Conservation (phyloP, 2,113 vertebrate genomes). For the Chelonoidis abingdonii region DNA sequence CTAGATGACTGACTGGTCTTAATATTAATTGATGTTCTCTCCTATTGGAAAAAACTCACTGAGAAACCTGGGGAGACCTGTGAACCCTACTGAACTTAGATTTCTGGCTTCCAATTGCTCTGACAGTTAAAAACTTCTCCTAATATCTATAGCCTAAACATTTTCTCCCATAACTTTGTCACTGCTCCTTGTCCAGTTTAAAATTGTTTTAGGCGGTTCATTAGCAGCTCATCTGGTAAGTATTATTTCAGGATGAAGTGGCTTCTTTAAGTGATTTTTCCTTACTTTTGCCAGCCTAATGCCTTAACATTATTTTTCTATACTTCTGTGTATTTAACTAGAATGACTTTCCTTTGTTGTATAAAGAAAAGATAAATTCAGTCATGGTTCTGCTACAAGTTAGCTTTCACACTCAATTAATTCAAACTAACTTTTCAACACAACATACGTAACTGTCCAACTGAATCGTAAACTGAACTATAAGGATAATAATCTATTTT, state of each 20-base stretch:
- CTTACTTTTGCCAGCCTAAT: conserved; percentile 21
- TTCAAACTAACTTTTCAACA: conserved; percentile 16
- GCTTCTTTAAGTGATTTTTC: conserved; percentile 28
- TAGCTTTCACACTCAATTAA: not conserved
- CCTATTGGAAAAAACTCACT: not conserved
- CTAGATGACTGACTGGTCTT: not conserved
- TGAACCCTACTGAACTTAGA: not conserved
- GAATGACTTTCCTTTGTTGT: not conserved
- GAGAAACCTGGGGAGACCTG: not conserved
- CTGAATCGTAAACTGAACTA: not conserved
- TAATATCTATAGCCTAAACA: not conserved
- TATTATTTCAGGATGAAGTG: not conserved
- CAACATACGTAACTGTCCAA: not conserved
- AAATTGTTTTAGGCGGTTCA: not conserved
- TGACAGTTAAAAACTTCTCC: not conserved
- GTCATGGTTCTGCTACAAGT: conserved; percentile 4
- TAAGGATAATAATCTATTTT: not conserved
- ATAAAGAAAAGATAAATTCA: conserved; percentile 6
- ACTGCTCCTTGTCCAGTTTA: not conserved
- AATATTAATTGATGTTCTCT: rapidly evolving
- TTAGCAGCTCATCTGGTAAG: conserved; percentile 31
- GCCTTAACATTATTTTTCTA: not conserved
- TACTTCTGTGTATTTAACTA: not conserved
- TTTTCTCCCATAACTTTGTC: conserved; percentile 7
- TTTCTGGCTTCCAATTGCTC: not conserved